Evolutionary conservation across 2,113 vertebrate species (phyloP).

Genomic region (Ictalurus furcatus): DNA sequence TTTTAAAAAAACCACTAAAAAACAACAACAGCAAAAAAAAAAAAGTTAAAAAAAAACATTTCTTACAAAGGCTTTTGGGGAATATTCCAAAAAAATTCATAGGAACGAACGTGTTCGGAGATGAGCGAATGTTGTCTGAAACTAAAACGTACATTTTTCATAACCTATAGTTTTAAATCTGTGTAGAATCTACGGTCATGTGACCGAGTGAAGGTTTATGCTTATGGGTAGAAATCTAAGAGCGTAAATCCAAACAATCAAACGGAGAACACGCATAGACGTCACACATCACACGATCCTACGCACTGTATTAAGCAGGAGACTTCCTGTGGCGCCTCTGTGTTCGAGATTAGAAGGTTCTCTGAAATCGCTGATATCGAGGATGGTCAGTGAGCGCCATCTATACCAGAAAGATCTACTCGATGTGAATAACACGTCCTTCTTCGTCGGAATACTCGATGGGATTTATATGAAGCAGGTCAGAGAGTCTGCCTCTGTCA

Average conservation of each 20-base stretch:
- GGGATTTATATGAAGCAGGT: conserved; percentile 6
- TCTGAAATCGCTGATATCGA: neutral
- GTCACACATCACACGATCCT: neutral
- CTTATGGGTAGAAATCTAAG: too few relatives aligned
- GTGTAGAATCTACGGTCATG: too few relatives aligned
- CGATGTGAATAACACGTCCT: neutral
- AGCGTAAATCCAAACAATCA: neutral
- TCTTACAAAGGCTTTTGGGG: too few relatives aligned
- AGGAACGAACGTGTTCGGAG: too few relatives aligned
- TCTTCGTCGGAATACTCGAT: neutral
- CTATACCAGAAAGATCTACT: neutral
- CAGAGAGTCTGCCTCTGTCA: conserved; percentile 1
- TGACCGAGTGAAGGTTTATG: too few relatives aligned
- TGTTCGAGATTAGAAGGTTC: neutral
- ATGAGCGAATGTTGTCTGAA: too few relatives aligned
- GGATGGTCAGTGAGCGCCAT: neutral
- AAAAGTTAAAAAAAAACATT: too few relatives aligned
- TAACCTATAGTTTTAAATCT: too few relatives aligned
- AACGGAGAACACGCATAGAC: neutral
- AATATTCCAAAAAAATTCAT: too few relatives aligned
- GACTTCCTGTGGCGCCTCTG: neutral
- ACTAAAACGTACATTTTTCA: too few relatives aligned
- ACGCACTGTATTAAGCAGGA: neutral
- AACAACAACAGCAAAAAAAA: too few relatives aligned
- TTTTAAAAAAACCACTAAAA: too few relatives aligned